A percentile compares a stretch with the other conserved stretches of the same genome.
Evolutionary conservation across 2,113 vertebrate species (phyloP).

Genomic region (Thalassarche chlororhynchos): DNA sequence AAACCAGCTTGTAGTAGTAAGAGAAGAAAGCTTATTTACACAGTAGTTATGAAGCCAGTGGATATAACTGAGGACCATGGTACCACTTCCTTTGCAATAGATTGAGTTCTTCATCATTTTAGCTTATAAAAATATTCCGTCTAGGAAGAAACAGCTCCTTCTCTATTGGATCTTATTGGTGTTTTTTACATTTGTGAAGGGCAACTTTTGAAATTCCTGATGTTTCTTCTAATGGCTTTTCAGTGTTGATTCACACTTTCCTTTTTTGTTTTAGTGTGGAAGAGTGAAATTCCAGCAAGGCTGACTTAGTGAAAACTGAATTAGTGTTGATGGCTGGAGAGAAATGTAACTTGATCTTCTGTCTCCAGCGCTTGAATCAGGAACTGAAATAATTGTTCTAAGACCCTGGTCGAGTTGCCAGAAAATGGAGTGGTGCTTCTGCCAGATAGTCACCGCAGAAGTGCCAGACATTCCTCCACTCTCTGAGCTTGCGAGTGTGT

Average conservation of each 20-base stretch:
- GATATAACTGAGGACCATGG: not conserved
- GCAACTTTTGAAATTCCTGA: not conserved
- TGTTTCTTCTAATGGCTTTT: conserved; percentile 34
- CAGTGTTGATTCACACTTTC: conserved; percentile 20
- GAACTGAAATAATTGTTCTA: conserved; percentile 65
- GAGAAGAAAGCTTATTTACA: not conserved
- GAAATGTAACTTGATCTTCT: conserved; percentile 54
- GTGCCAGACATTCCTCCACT: conserved; percentile 54
- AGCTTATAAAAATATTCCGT: not conserved
- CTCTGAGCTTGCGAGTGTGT: not conserved
- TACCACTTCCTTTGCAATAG: not conserved
- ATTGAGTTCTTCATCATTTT: not conserved
- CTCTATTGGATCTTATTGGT: not conserved
- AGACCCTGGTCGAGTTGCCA: conserved; percentile 34
- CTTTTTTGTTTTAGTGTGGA: conserved; percentile 6
- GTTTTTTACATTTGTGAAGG: not conserved
- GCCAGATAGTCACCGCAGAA: conserved; percentile 55
- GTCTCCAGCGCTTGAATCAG: conserved; percentile 17
- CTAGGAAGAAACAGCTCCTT: not conserved
- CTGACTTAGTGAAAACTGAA: conserved; percentile 64
- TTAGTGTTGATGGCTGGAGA: conserved; percentile 49
- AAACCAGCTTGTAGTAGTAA: not conserved
- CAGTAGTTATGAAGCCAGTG: not conserved
- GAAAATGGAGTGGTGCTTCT: not conserved
- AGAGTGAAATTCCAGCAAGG: conserved; percentile 59